Base-by-base conservation (phyloP, 2,888 invertebrate genomes). In the Leptopterna dolabrata region DNA sequence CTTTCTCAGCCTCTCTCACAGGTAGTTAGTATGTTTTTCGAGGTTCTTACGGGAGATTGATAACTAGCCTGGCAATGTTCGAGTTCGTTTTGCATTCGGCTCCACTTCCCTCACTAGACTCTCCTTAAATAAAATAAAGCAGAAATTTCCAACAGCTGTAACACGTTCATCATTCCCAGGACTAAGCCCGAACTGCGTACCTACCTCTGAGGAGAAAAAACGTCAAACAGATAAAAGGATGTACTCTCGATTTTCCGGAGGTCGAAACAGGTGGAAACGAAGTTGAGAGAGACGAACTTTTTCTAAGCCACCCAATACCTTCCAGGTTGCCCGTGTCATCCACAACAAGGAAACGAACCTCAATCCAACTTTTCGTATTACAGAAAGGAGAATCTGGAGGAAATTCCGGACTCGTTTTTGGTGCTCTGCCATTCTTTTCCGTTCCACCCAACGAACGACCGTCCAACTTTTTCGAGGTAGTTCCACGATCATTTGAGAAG, bases 281-380 rank as follows among this genome's bases (percentile, higher is more conserved):
- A 73, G 73, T 73, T 41, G 14, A 36, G 24, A 24, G 24, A 19
- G 27, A 63, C 24, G 63, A 63, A 63, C 24, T 63, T 63, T 63
- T 63, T 36, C 73, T 19, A 30, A 29, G 73, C 36, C 16, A n/a
- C 29, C 81, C 63, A 27, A 51, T 51, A 55, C 47, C 51, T 81
- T 55, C 47, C n/a, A 81, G 81, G 24, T 81, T 51, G 81, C 81
- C 81, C 27, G 27, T 51, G 81, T 55, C 81, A 81, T 29, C 29
- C 81, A 43, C 78, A 78, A 78, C 78, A 41, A 41, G 19, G 24
- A 19, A 78, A 81, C 29, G 78, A 78, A 81, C 51, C 81, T 55
- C 81, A 81, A 81, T 81, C 36, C 55, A 81, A 81, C 81, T 81
- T 81, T 81, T 81, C 81, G 81, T 43, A 81, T 81, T 81, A 47